Percentiles rank a stretch among this genome's conserved stretches.
Conservation (phyloP, 2,888 invertebrate species). For the Ceriagrion tenellum region DNA sequence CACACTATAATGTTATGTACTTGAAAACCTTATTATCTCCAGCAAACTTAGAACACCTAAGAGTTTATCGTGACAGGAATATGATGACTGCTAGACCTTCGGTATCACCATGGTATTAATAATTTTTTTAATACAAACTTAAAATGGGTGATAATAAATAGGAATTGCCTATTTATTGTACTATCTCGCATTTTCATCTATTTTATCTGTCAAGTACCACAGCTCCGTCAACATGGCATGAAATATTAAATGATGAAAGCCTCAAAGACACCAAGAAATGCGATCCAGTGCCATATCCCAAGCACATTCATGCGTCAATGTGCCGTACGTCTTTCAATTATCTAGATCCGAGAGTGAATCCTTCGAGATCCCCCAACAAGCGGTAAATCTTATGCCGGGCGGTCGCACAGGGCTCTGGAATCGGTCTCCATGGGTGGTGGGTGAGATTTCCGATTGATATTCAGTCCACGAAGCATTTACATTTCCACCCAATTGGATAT, state of each 20-base stretch:
- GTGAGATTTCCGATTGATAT: neutral
- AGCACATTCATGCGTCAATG: neutral
- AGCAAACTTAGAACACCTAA: neutral
- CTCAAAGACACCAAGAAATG: neutral
- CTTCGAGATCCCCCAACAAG: conserved; percentile 13
- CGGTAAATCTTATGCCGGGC: neutral
- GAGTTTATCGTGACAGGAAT: neutral
- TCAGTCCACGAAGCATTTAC: conserved; percentile 34
- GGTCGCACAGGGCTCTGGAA: neutral
- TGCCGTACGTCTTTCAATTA: conserved; percentile 22
- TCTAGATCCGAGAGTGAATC: neutral
- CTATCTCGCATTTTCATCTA: too few relatives aligned
- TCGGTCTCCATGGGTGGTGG: neutral
- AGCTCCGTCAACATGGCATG: too few relatives aligned
- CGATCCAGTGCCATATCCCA: neutral
- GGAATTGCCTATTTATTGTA: too few relatives aligned
- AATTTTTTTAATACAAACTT: too few relatives aligned
- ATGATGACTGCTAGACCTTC: neutral
- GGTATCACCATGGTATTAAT: too few relatives aligned
- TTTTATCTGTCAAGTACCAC: too few relatives aligned
- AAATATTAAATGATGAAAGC: too few relatives aligned
- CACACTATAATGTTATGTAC: too few relatives aligned
- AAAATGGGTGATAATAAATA: too few relatives aligned
- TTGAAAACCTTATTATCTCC: too few relatives aligned
- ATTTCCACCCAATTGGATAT: conserved; percentile 39